Evolutionary conservation across 2,888 invertebrate genomes (phyloP).

Genomic region (Spialia ferax): DNA sequence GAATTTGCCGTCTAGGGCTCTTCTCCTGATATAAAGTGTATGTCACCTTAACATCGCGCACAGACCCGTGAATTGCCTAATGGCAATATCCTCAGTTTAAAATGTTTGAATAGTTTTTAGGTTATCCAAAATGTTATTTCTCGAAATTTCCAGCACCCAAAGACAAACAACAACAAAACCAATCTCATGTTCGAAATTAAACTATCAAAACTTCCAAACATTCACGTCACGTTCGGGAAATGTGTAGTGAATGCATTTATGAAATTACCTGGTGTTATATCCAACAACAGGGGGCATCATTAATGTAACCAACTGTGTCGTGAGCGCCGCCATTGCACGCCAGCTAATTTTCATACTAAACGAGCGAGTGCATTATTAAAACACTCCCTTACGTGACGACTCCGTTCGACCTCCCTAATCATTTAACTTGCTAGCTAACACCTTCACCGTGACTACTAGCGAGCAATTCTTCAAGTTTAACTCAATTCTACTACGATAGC

Average conservation of each 20-base stretch:
- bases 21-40: neutral
- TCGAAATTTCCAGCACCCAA: neutral
- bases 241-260: conserved; percentile 35
- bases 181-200: conserved; percentile 22
- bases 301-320: conserved; percentile 69
- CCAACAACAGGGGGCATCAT: conserved; percentile 51
- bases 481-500: too few relatives aligned
- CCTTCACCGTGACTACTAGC: neutral
- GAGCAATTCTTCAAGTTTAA: neutral
- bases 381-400: conserved; percentile 75
- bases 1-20: neutral
- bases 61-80: too few relatives aligned
- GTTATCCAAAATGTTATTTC: neutral
- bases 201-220: conserved; percentile 30
- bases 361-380: conserved; percentile 84
- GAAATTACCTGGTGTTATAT: conserved; percentile 34
- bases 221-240: conserved; percentile 32
- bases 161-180: conserved; percentile 6
- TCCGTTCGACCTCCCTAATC: conserved; percentile 61
- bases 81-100: too few relatives aligned
- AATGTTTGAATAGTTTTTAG: neutral
- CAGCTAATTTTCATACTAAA: conserved; percentile 85
- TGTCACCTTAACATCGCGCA: too few relatives aligned
- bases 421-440: conserved; percentile 55
- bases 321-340: conserved; percentile 62